These are phyloP conservation scores for Morone saxatilis DNA, from an alignment of 2,113 vertebrate genomes.

Conservation along the genomic window DNA sequence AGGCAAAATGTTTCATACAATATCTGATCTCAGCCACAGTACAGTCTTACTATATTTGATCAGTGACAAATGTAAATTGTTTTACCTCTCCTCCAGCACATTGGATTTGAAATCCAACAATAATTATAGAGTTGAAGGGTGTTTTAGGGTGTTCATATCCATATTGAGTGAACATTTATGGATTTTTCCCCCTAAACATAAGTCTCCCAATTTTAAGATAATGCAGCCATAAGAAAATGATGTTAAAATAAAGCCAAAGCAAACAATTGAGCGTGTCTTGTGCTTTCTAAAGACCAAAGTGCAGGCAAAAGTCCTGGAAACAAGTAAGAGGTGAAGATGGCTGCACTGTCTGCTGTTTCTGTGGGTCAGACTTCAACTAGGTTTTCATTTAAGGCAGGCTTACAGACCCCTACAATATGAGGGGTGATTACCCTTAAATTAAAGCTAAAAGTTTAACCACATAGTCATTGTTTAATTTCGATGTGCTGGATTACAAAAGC, in stretches of 20 bases:
- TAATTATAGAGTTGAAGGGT: neutral
- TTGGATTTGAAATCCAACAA: constrained; percentile 19
- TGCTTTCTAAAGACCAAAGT: neutral
- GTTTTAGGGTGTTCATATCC: neutral
- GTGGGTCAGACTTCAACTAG: neutral
- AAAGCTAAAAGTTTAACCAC: neutral
- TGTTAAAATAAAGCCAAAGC: neutral
- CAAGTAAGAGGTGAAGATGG: neutral
- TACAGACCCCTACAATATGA: neutral
- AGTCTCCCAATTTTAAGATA: neutral
- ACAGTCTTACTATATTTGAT: constrained; percentile 14
- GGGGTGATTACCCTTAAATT: neutral
- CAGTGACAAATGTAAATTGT: constrained; percentile 14
- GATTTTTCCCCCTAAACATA: no score
- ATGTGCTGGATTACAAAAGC: constrained; percentile 7
- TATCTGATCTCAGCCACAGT: constrained; percentile 44
- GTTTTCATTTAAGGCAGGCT: constrained; percentile 17
- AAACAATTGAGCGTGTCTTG: neutral
- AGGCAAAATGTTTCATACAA: constrained; percentile 54
- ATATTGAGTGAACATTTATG: neutral
- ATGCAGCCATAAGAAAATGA: neutral
- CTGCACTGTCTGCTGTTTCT: neutral
- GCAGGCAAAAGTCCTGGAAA: constrained; percentile 13
- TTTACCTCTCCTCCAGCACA: neutral
- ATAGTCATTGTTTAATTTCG: constrained; percentile 1